Evolutionary conservation across 2,888 invertebrate species (phyloP), one percentile per base, ranked within the genome.

Genomic region (Aplocera efformata): DNA sequence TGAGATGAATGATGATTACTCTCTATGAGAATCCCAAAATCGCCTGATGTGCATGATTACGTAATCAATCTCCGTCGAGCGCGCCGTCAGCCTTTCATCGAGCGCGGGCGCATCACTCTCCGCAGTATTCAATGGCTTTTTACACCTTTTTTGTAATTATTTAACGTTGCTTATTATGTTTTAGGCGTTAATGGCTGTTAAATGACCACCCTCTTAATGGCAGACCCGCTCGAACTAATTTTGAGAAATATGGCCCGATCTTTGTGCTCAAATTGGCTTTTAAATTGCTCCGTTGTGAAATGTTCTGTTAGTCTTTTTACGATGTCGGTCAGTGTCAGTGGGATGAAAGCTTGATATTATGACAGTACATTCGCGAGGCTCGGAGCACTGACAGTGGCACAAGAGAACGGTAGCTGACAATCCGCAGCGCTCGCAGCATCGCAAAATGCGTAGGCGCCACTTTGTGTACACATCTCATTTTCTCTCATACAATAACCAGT

Each of bases 51-150:
- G 72, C 78, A 72, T 83, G 84, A 85, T 85, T 84, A 83, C 83
- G 77, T 78, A 82, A 84, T 86, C 82, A 86, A 88, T 86, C 86
- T 76, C 76, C 79, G 84, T 83, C 83, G 67, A 60, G 60, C 65
- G 62, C 67, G 67, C 75, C 72, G 72, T 77, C 79, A 68, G 78
- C 74, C 82, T 84, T 83, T 85, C 84, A 82, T 77, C 85, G 75
- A 50, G 63, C 69, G 79, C 76, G 52, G 58, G 73, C 77, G 73
- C 77, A 79, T 72, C 67, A 67, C 67, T 77, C 79, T 76, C 64
- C 72, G 65, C 67, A 64, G 66, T 68, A 65, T 75, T 76, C 77
- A 75, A 75, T 66, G 60, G 66, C 72, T 69, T 79, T 79, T 80
- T 80, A 79, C 76, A 79, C 78, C 73, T 82, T 81, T 79, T 80